Evolutionary conservation across 2,113 vertebrate species (phyloP), one percentile per base, ranked within the genome.

Genomic region (Corythaeola cristata): DNA sequence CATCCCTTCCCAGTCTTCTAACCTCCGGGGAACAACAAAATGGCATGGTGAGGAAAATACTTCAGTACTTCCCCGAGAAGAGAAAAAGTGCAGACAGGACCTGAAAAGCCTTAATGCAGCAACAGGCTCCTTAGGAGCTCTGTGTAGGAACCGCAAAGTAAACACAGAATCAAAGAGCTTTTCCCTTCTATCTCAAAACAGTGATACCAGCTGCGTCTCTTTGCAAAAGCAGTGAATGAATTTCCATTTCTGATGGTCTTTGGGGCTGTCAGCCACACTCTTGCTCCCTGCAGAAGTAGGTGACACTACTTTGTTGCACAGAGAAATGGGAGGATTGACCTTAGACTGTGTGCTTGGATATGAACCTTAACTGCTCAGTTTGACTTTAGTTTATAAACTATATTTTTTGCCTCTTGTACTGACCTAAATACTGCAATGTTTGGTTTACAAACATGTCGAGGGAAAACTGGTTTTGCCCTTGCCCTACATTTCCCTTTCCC

Each of bases 391-490:
- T 81, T 52, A 88, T 60, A n/a, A 74, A 56, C 52, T 12, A 0
- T 30, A 59, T 3, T 52, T 91, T 89, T 64, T 90, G 71, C 12
- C 32, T 91, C 41, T 55, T 52, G 56, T 14, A n/a, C 72, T 75
- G 90, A 90, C 73, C 88, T 60, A 81, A 89, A 93, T 90, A 67
- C 68, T 64, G 72, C 56, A 49, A 44, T 72, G 67, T 86, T 90
- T 93, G 52, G n/a, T 95, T 95, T 95, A 95, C 93, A 90, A 96
- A 94, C 90, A 94, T 4, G 55, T 24, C 79, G 71, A 76, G 50
- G 85, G 82, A 92, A 95, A 79, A 80, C 7, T 68, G 56, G 9
- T 56, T 92, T 95, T 92, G 76, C 39, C 89, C 80, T 89, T 87
- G 77, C 80, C 74, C 76, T 96, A 35, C 24, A 81, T 94, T 93